A percentile compares a stretch with the other conserved stretches of the same genome.
These are phyloP conservation scores for Drosophila triauraria DNA, from an alignment of 1,140 invertebrate genomes.

Conservation along the genomic window DNA sequence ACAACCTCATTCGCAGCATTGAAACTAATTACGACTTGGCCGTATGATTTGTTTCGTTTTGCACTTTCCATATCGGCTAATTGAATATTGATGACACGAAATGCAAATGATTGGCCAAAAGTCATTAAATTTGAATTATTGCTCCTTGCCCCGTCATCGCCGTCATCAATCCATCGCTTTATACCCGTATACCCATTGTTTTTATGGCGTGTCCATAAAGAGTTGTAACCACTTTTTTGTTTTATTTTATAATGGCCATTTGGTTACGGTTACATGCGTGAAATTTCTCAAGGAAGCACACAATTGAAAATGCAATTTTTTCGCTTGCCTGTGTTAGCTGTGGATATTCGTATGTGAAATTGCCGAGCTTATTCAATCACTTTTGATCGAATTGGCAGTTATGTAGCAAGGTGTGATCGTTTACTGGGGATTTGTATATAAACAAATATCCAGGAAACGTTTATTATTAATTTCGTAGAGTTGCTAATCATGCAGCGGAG, in stretches of 20 bases:
- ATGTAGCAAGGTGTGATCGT: conserved; percentile 34
- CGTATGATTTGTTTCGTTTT: conserved; percentile 32
- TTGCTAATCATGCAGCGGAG: conserved; percentile 3
- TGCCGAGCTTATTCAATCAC: conserved; percentile 47
- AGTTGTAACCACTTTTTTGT: conserved; percentile 21
- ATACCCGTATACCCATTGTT: neutral
- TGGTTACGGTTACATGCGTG: conserved; percentile 59
- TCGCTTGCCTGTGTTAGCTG: conserved; percentile 7
- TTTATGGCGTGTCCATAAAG: conserved; percentile 26
- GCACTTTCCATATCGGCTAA: conserved; percentile 53
- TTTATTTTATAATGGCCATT: conserved; percentile 39
- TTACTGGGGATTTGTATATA: conserved; percentile 9
- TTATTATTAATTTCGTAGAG: conserved; percentile 8
- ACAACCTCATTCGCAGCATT: conserved; percentile 54
- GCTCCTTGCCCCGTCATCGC: conserved; percentile 42
- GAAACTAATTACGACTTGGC: conserved; percentile 15
- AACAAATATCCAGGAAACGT: conserved; percentile 17
- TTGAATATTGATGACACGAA: conserved; percentile 65
- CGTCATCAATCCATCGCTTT: conserved; percentile 28
- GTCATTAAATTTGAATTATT: conserved; percentile 73
- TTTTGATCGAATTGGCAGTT: conserved; percentile 37
- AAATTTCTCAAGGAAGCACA: conserved; percentile 79
- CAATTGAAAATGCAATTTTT: conserved; percentile 47
- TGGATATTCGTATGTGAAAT: conserved; percentile 35
- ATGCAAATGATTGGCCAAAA: conserved; percentile 55